Conservation (phyloP, 2,113 vertebrate species). For the Malurus cyaneus region DNA sequence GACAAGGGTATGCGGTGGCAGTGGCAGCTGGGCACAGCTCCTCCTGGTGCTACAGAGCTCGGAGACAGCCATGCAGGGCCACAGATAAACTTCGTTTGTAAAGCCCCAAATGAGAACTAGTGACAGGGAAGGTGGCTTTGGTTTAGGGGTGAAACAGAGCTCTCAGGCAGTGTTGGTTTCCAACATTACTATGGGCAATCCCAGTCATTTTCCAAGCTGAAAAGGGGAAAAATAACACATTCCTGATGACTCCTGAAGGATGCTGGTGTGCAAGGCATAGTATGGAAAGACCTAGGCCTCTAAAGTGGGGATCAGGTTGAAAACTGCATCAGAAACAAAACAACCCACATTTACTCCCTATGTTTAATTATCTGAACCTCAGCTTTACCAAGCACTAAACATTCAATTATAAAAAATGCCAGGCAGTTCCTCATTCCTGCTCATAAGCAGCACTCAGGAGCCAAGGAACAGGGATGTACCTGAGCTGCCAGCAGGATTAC, state of each 20-base stretch:
- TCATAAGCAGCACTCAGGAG: not conserved
- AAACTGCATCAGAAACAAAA: not conserved
- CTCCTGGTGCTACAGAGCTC: not conserved
- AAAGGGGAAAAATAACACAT: not conserved
- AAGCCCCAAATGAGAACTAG: not conserved
- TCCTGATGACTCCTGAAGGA: not conserved
- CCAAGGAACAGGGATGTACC: not conserved
- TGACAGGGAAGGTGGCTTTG: not conserved
- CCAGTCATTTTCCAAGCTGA: not conserved
- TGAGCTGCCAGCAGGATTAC: not conserved
- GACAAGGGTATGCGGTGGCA: not conserved
- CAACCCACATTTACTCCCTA: not conserved
- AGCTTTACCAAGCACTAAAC: not conserved
- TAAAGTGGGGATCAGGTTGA: not conserved
- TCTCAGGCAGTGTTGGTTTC: not conserved
- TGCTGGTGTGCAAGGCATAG: rapidly evolving
- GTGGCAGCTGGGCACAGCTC: not conserved
- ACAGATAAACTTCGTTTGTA: not conserved
- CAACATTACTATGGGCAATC: rapidly evolving
- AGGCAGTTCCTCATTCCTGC: not conserved
- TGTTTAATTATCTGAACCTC: not conserved
- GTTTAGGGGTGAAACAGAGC: rapidly evolving
- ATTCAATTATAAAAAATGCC: not conserved
- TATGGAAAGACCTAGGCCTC: not conserved
- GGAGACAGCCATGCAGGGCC: not conserved